Conservation (phyloP, 2,113 vertebrate genomes). For the Pelvicachromis taeniatus region DNA sequence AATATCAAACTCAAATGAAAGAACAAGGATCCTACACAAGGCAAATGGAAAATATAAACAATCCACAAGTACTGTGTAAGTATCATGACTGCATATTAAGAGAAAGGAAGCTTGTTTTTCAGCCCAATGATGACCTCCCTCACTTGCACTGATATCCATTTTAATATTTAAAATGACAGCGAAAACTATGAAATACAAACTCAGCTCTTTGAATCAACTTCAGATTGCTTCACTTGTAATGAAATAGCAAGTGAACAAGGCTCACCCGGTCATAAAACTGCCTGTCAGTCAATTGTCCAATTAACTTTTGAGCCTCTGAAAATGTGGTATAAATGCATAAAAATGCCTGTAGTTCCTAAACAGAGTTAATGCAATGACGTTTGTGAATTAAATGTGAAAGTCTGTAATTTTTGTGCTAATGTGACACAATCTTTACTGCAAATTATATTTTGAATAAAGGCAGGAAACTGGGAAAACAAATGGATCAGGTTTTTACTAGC, state of each 20-base stretch:
- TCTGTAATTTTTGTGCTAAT: not conserved
- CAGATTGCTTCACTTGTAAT: not conserved
- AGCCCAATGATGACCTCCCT: no score
- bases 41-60: not conserved
- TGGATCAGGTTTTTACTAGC: not conserved
- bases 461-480: not conserved
- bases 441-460: not conserved
- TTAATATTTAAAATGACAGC: no score
- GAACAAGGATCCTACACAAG: not conserved
- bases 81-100: not conserved
- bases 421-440: not conserved
- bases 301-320: not conserved
- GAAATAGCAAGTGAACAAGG: not conserved
- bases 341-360: not conserved
- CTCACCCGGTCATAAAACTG: not conserved
- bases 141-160: no score
- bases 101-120: not conserved
- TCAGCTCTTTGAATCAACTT: not conserved
- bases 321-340: not conserved
- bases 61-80: not conserved
- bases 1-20: not conserved
- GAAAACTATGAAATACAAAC: not conserved
- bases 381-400: not conserved
- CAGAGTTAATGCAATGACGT: not conserved
- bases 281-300: not conserved